Base-by-base conservation (phyloP, 2,797 vertebrate species). In the Crenuchus spilurus region DNA sequence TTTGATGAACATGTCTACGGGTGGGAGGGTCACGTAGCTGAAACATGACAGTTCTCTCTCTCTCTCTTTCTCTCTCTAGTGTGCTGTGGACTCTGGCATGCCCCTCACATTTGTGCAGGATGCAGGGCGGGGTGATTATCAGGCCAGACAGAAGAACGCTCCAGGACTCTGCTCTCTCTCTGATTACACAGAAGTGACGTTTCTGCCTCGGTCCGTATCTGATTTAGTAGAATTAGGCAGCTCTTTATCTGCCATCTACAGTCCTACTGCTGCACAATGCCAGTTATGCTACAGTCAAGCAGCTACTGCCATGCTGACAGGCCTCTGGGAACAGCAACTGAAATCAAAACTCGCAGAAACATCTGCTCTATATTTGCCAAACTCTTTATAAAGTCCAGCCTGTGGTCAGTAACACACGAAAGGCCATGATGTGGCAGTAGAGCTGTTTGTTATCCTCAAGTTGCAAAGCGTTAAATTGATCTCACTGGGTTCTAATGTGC, bases 111-210 rank as follows among this genome's bases (percentile, higher is more conserved):
- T 37, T 55, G 24, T 16, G 58, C 64, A 52, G 46, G 63, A n/a
- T 48, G 14, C 22, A 46, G 69, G 77, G 74, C 2, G 76, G 65
- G 76, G 75, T 11, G 35, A 63, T 77, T 82, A 84, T 84, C 82
- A 74, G 63, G 41, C 11, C 77, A 67, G 51, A 54, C 72, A 64
- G 44, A 10, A 24, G 52, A 42, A 44, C 33, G 24, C 76, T 65
- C 31, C 57, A 33, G 57, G 54, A 77, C 39, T 71, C 80, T 84
- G 78, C 51, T 51, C 68, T 49, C 20, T 28, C 44, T 68, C 78
- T 69, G 83, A 84, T 84, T 84, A 82, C 72, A 39, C 52, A 18
- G 18, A 9, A 14, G 52, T 35, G 49, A 39, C 75, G 71, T 48
- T 60, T 39, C 51, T 65, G 72, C 68, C 10, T 16, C 69, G 9